Conservation (phyloP, 2,113 vertebrate genomes). For the Opisthocomus hoazin region DNA sequence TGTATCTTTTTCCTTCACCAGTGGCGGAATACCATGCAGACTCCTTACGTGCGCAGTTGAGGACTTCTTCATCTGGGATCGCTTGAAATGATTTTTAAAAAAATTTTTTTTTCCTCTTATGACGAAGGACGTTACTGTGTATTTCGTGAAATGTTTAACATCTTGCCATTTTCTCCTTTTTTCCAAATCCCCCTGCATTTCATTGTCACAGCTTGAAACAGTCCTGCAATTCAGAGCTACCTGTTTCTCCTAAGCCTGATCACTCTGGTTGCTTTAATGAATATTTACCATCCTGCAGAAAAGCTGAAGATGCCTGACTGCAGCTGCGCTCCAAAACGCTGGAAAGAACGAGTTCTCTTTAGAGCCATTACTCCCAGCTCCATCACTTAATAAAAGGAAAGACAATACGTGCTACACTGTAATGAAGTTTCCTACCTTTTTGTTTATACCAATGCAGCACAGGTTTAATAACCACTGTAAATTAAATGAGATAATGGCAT, state of each 20-base stretch:
- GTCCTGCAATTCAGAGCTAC: neutral
- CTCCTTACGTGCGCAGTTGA: neutral
- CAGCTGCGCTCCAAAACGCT: neutral
- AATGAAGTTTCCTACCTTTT: constrained; percentile 39
- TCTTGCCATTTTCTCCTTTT: neutral
- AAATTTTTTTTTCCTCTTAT: neutral
- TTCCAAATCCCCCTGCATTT: neutral
- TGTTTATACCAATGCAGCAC: neutral
- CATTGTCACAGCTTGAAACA: neutral
- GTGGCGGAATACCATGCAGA: neutral
- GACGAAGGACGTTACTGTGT: neutral
- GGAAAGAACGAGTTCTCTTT: neutral
- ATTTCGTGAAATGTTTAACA: neutral
- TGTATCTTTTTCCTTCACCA: neutral
- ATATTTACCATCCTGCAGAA: constrained; percentile 47
- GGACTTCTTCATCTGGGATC: neutral
- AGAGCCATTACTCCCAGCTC: neutral
- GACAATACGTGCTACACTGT: neutral
- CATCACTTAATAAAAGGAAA: constrained; percentile 2
- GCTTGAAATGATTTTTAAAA: neutral
- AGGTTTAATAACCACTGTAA: constrained; percentile 33
- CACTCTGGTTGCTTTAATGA: neutral
- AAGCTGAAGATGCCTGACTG: neutral
- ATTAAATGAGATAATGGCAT: constrained; percentile 34
- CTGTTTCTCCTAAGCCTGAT: neutral